Evolutionary conservation across 2,888 invertebrate genomes (phyloP), one percentile per base, ranked within the genome.

Genomic region (Cryptocephalus moraei): DNA sequence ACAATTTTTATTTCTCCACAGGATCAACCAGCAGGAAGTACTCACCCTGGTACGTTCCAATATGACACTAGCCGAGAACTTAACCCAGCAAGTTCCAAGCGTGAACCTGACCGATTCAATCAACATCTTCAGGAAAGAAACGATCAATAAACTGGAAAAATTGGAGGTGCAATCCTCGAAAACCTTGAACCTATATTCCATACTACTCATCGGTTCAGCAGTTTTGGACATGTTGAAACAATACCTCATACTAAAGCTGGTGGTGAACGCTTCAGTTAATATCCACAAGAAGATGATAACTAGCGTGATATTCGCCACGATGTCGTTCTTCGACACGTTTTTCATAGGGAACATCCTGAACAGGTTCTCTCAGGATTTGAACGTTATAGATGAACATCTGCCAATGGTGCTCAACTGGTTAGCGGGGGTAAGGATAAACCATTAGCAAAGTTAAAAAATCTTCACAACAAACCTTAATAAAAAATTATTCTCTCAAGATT

Each of bases 271-370:
- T 1, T 62, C 65, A 0, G 43, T 61, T 1, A 59, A 55, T 32
- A 41, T 65, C 9, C 65, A 65, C 44, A 60, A 59, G 36, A 51
- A 44, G 10, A 65, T 64, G 63, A 55, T 60, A 2, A 46, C 50
- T 8, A 55, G 51, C 41, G 49, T 64, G n/a, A 43, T 60, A 8
- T 50, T 59, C 40, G 60, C 62, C 9, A 42, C 52, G 9, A 65
- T 64, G 64, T 32, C 51, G 4, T 65, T 65, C 41, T 65, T 62
- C 46, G 64, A 65, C 43, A 58, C 49, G 10, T 54, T 57, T 48
- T 62, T 64, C 46, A 62, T 65, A 39, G 65, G 64, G 10, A 64
- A 64, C 51, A 62, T 65, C 39, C 49, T 65, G 43, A 65, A 64
- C 44, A 56, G 65, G 46, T 65, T 64, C 52, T 62, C 64, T 1